A percentile compares a stretch with the other conserved stretches of the same genome.
Conservation (phyloP, 2,797 vertebrate species). For the Pangasius sanitwongsei region DNA sequence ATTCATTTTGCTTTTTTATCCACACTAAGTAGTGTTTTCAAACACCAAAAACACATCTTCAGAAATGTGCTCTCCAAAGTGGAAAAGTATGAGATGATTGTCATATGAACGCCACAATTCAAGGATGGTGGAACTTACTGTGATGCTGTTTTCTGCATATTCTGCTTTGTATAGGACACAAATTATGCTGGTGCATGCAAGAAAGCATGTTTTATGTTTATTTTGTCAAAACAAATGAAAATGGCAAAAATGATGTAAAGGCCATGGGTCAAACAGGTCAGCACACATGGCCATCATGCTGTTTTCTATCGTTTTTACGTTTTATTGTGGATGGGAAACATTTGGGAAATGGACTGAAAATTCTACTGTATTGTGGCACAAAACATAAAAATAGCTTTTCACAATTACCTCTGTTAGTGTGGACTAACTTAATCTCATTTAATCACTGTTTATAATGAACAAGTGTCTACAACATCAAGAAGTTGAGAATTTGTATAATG, state of each 20-base stretch:
- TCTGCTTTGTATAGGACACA: background rate
- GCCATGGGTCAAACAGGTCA: background rate
- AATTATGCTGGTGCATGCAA: background rate
- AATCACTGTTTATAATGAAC: slow-evolving; percentile 34
- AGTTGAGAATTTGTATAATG: slow-evolving; percentile 46
- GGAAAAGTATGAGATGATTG: background rate
- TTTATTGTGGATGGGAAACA: background rate
- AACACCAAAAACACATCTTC: background rate
- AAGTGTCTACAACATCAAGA: slow-evolving; percentile 30
- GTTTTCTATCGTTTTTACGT: too few relatives aligned
- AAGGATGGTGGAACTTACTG: background rate
- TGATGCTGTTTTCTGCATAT: background rate
- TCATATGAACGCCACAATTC: background rate
- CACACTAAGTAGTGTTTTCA: background rate
- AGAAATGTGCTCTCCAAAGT: background rate
- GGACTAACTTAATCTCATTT: slow-evolving; percentile 21
- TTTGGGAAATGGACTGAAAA: background rate
- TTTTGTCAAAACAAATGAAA: background rate
- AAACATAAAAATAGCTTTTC: background rate
- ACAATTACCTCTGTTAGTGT: background rate
- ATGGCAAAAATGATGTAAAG: background rate
- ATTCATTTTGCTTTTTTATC: background rate
- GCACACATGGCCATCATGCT: background rate
- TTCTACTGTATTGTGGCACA: background rate
- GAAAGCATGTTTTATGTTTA: background rate